These are phyloP conservation scores for Helleia helle DNA, from an alignment of 2,888 invertebrate species.

Conservation along the genomic window DNA sequence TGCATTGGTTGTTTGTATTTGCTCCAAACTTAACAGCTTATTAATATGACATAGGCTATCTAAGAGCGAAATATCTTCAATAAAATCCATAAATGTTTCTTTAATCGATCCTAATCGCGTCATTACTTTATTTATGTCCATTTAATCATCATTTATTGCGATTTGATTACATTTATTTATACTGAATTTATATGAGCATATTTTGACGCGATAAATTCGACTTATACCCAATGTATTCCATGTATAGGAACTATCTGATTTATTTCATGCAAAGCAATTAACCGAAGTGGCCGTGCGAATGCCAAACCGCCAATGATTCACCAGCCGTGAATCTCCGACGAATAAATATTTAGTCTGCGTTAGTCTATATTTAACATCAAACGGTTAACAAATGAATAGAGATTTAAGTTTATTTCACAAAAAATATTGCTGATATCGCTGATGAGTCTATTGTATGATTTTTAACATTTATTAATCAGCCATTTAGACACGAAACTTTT, in stretches of 20 bases:
- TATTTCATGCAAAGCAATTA: conserved; percentile 57
- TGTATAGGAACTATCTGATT: conserved; percentile 41
- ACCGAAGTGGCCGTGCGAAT: conserved; percentile 51
- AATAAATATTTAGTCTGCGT: conserved; percentile 23
- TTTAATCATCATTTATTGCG: conserved; percentile 6
- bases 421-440: no score
- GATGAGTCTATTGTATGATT: no score
- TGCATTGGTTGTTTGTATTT: no score
- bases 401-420: no score
- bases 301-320: conserved; percentile 52
- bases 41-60: no score
- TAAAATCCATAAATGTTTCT: no score
- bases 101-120: not conserved
- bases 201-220: conserved; percentile 8
- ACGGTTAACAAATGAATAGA: not conserved
- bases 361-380: conserved; percentile 18
- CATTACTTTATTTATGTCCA: conserved; percentile 3
- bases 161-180: not conserved
- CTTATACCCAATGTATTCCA: conserved; percentile 10
- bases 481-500: no score
- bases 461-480: no score
- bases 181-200: not conserved
- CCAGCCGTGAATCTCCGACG: conserved; percentile 29
- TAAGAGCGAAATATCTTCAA: no score
- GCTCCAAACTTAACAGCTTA: no score